Base-by-base conservation (phyloP, 2,797 vertebrate genomes). In the Sphenopsis melanotis region DNA sequence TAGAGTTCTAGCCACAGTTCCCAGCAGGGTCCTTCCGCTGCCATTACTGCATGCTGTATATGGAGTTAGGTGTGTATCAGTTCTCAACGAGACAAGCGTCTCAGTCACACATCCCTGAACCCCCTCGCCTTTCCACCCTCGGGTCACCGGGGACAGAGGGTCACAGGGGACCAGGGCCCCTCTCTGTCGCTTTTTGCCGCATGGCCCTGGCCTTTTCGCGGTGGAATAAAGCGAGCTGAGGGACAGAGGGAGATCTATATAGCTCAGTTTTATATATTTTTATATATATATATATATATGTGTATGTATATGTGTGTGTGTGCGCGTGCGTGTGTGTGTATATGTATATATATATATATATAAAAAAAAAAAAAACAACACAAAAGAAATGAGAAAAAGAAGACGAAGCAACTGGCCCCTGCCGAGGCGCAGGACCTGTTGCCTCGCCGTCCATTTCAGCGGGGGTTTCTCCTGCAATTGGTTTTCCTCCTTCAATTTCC, bases 11-110 rank as follows among this genome's bases (percentile, higher is more conserved):
- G 97, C 95, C 97, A 91, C 96, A 81, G 97, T 87, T 77, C 97
- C 97, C 97, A 95, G 96, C 97, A 95, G 95, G 97, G 95, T 95
- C 95, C 94, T 96, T 97, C 96, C 96, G 97, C 97, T 96, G 94
- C 56, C 56, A 59, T 59, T 59, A 59, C 56, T 59, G 56, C 56
- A 59, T 59, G 56, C 56, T 98, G 96, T 98, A 97, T 97, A 98
- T 97, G 98, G 97, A 97, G 94, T 98, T 97, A 97, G 97, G 97
- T 98, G 97, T 97, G 97, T 97, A 96, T 97, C 88, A 93, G 97
- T 97, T 97, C 95, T 95, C 95, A 94, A 91, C 66, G 87, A 96
- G 95, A 97, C 85, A 68, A 95, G 76, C 77, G 93, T 12, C 56
- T 37, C 34, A 12, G 34, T 57, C 56, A 57, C 56, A 57, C 56